A percentile compares a stretch with the other conserved stretches of the same genome.
Evolutionary conservation across 2,113 vertebrate genomes (phyloP).

Genomic region (Cyprinodon brontotheroides): DNA sequence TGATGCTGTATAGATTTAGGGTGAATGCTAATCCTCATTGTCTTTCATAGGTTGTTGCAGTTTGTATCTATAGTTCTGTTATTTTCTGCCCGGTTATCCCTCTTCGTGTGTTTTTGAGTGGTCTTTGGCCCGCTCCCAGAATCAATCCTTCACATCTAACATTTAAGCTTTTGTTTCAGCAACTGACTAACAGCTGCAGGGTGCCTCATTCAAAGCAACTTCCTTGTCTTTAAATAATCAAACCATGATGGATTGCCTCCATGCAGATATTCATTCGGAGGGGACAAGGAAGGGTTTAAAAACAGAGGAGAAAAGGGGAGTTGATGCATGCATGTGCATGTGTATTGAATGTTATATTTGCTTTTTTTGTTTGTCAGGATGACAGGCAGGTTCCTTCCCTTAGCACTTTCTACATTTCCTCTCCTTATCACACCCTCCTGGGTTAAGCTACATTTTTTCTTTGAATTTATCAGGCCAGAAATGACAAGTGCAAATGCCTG

Average conservation of each 20-base stretch:
- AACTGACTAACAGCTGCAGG: conserved; percentile 61
- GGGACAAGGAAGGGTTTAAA: conserved; percentile 37
- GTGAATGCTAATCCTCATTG: conserved; percentile 58
- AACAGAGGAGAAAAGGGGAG: conserved; percentile 21
- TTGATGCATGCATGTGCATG: conserved; percentile 17
- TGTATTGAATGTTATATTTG: conserved; percentile 42
- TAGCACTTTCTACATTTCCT: conserved; percentile 29
- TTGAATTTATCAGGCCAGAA: conserved; percentile 64
- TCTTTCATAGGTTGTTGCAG: conserved; percentile 59
- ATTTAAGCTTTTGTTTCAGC: conserved; percentile 58
- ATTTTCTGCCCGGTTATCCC: conserved; percentile 32
- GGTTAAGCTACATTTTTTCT: conserved; percentile 59
- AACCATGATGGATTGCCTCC: conserved; percentile 74
- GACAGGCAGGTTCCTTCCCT: conserved; percentile 47
- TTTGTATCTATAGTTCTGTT: conserved; percentile 42
- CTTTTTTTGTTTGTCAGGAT: conserved; percentile 29
- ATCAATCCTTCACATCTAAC: conserved; percentile 70
- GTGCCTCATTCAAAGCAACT: conserved; percentile 73
- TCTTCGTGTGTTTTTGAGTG: conserved; percentile 39
- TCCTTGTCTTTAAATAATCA: conserved; percentile 73
- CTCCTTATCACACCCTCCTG: conserved; percentile 58
- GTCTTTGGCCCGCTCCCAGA: conserved; percentile 63
- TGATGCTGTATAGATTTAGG: conserved; percentile 57
- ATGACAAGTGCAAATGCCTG: conserved; percentile 76
- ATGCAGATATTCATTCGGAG: conserved; percentile 55